phyloP scores from a whole-genome alignment of 2,888 invertebrate genomes.

The Metellina segmentata region DNA sequence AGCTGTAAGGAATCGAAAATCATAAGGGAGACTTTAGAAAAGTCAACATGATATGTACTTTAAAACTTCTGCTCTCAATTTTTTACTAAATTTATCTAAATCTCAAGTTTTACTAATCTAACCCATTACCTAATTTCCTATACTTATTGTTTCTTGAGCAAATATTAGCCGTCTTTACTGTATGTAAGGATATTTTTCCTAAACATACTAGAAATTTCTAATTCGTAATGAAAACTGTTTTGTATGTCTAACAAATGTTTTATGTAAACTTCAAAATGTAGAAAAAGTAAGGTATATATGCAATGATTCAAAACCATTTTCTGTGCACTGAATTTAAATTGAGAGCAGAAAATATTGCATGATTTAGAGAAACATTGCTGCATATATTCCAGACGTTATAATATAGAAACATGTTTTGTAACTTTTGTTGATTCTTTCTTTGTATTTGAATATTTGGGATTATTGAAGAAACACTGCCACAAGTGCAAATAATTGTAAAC shows the following conservation, averaged over 20 bases:
- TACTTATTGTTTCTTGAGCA: too few relatives aligned
- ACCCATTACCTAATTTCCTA: too few relatives aligned
- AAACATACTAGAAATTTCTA: too few relatives aligned
- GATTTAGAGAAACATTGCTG: not conserved
- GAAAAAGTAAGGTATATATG: too few relatives aligned
- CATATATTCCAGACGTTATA: not conserved
- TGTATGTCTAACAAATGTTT: too few relatives aligned
- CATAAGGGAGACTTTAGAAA: constrained; percentile 42
- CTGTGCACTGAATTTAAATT: not conserved
- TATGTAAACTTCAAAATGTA: too few relatives aligned
- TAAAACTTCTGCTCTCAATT: not conserved
- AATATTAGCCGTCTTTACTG: too few relatives aligned
- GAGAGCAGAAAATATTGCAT: not conserved
- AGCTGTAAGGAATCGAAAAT: constrained; percentile 72
- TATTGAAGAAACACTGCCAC: not conserved
- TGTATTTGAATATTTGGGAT: too few relatives aligned
- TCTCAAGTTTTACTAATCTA: too few relatives aligned
- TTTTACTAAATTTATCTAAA: not conserved
- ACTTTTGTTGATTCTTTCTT: not conserved
- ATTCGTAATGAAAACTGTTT: too few relatives aligned
- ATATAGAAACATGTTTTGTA: not conserved
- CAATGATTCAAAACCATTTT: too few relatives aligned
- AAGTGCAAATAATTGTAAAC: not conserved
- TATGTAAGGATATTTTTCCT: too few relatives aligned
- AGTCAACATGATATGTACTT: constrained; percentile 15